A percentile compares a stretch with the other conserved stretches of the same genome.
Conservation (phyloP, 2,797 vertebrate species). For the Melanotaenia pygmaea region DNA sequence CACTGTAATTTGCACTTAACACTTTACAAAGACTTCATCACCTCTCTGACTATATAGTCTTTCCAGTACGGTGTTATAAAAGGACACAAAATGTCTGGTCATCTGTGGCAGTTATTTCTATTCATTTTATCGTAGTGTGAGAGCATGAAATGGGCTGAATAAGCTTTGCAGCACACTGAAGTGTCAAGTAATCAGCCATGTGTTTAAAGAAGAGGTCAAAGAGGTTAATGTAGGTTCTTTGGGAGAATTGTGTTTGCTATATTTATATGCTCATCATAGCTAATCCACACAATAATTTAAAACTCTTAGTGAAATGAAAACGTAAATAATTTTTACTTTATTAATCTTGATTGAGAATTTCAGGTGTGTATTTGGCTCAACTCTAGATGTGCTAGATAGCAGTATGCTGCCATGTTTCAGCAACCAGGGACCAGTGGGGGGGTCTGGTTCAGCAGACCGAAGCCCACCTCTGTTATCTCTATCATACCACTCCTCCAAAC, state of each 20-base stretch:
- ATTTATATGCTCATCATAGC: not conserved
- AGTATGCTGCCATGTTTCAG: no score
- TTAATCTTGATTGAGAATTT: no score
- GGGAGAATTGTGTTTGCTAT: not conserved
- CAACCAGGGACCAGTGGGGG: not conserved
- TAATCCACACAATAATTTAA: not conserved
- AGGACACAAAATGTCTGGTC: slow-evolving; percentile 15
- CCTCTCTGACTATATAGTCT: not conserved
- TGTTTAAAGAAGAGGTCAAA: not conserved
- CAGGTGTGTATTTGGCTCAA: no score
- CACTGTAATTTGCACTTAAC: no score
- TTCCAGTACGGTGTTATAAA: not conserved
- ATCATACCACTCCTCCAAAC: no score
- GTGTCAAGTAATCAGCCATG: slow-evolving; percentile 2
- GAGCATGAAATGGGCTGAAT: slow-evolving; percentile 13
- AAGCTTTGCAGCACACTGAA: slow-evolving; percentile 4
- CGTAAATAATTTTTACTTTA: no score
- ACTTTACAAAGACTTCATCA: no score
- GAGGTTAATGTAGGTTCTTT: not conserved
- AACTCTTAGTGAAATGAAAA: slow-evolving; percentile 16
- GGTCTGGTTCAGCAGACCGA: no score
- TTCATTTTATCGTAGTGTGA: not conserved
- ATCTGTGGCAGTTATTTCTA: slow-evolving; percentile 31
- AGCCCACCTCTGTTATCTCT: no score
- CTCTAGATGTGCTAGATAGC: no score